A percentile compares a stretch with the other conserved stretches of the same genome.
phyloP scores from a whole-genome alignment of 2,113 vertebrate species.

The Oncorhynchus kisutch region DNA sequence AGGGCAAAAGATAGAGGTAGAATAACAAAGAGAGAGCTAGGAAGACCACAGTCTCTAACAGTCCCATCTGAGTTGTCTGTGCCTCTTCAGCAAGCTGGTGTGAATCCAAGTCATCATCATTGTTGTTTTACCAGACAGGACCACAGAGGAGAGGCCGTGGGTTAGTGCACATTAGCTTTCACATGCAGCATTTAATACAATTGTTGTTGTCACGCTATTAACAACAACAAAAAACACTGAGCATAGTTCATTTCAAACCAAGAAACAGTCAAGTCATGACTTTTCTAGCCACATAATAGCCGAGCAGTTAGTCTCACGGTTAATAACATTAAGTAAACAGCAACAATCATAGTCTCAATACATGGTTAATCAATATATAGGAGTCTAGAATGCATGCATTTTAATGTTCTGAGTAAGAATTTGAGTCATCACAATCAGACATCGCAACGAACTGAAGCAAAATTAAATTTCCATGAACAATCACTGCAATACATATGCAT shows the following conservation, averaged over 20 bases:
- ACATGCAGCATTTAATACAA: not conserved
- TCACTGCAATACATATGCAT: not conserved
- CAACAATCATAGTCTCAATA: too few species aligned
- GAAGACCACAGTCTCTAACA: not conserved
- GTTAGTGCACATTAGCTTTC: not conserved
- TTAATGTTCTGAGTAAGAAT: not conserved
- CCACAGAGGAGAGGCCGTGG: not conserved
- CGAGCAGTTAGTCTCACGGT: not conserved
- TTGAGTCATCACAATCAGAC: not conserved
- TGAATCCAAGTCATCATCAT: not conserved
- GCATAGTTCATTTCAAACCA: not conserved
- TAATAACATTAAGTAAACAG: not conserved
- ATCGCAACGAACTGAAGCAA: not conserved
- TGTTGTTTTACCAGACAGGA: not conserved
- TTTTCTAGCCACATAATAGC: not conserved
- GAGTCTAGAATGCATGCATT: not conserved
- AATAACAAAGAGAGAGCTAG: not conserved
- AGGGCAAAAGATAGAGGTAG: not conserved
- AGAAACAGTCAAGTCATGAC: not conserved
- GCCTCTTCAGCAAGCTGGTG: not conserved
- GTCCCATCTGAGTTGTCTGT: not conserved
- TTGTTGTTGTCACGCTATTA: not conserved
- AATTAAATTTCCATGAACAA: conserved; percentile 16
- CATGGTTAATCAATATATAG: not conserved
- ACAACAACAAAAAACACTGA: not conserved